Percentiles rank a stretch among this genome's conserved stretches.
phyloP scores from a whole-genome alignment of 2,113 vertebrate species.

The Nyctibius bracteatus region DNA sequence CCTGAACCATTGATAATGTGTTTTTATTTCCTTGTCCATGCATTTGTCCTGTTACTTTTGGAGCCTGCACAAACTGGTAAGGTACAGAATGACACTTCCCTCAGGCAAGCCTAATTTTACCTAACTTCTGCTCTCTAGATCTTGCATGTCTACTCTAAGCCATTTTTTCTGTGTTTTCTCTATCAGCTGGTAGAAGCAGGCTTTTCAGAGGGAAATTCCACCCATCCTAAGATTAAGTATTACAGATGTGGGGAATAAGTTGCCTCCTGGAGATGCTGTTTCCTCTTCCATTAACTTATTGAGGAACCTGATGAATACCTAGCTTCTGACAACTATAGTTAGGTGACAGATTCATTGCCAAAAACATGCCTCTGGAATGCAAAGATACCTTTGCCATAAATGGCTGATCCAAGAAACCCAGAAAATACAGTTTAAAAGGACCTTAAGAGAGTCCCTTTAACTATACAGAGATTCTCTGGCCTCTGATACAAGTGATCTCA shows the following conservation, averaged over 20 bases:
- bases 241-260: fast-evolving
- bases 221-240: not conserved
- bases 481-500: not conserved
- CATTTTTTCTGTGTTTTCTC: not conserved
- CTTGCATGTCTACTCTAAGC: not conserved
- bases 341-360: not conserved
- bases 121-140: not conserved
- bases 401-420: not conserved
- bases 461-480: not conserved
- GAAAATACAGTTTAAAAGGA: not conserved
- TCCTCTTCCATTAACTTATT: not conserved
- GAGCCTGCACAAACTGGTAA: not conserved
- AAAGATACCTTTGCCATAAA: not conserved
- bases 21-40: not conserved
- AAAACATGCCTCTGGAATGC: not conserved
- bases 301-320: not conserved
- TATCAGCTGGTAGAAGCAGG: not conserved
- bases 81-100: not conserved
- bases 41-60: not conserved
- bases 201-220: not conserved
- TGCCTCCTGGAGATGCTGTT: not conserved
- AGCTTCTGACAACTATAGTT: not conserved
- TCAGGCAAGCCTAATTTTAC: not conserved
- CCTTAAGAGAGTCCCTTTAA: not conserved
- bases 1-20: fast-evolving